Evolutionary conservation across 2,113 vertebrate genomes (phyloP).

Genomic region (Galeopterus variegatus): DNA sequence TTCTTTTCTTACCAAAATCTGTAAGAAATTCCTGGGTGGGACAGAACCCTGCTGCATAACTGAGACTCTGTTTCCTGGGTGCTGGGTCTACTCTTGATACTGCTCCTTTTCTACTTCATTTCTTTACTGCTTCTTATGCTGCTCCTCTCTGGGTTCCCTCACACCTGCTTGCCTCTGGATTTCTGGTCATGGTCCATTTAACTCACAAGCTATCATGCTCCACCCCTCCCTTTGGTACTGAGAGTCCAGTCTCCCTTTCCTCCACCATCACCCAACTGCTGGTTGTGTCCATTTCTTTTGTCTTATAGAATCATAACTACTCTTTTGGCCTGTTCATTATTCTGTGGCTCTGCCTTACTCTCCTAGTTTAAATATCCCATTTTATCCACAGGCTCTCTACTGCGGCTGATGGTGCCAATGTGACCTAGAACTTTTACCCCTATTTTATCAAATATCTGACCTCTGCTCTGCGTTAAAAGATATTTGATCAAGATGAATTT

Average conservation of each 20-base stretch:
- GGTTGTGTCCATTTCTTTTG: background rate
- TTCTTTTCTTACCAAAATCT: background rate
- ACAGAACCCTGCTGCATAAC: background rate
- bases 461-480: constrained; percentile 28
- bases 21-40: background rate
- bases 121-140: background rate
- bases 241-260: background rate
- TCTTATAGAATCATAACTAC: background rate
- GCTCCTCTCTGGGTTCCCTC: background rate
- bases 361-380: background rate
- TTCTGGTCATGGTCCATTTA: background rate
- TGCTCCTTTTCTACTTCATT: background rate
- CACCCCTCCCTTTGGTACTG: background rate
- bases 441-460: constrained; percentile 7
- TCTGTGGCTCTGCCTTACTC: background rate
- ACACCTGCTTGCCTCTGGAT: background rate
- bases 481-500: background rate
- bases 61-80: background rate
- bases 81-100: background rate
- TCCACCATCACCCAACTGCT: background rate
- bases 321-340: background rate
- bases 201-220: background rate
- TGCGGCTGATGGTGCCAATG: background rate
- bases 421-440: background rate
- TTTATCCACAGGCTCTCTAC: background rate